A percentile compares a stretch with the other conserved stretches of the same genome.
Evolutionary conservation across 2,113 vertebrate genomes (phyloP).

Genomic region (Xenopus borealis): DNA sequence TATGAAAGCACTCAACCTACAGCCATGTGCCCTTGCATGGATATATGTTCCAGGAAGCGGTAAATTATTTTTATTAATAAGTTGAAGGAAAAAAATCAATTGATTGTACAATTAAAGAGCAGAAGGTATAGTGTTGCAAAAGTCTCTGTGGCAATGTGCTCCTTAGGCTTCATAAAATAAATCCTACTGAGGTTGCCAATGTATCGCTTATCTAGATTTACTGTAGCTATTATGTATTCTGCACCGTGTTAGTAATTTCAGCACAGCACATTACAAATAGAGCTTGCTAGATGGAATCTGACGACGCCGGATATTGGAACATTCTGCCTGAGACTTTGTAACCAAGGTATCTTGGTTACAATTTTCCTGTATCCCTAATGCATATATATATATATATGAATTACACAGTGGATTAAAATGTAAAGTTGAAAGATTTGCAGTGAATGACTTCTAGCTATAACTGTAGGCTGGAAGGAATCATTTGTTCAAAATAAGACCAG

Average conservation of each 20-base stretch:
- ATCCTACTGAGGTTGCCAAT: slow-evolving; percentile 4
- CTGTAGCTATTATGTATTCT: slow-evolving; percentile 20
- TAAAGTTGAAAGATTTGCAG: no score
- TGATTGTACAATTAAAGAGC: no score
- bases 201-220: slow-evolving; percentile 29
- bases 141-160: neutral
- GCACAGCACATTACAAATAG: slow-evolving; percentile 23
- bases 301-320: slow-evolving; percentile 32
- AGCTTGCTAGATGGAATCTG: slow-evolving; percentile 21
- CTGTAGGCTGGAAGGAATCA: no score
- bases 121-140: no score
- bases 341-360: slow-evolving; percentile 4
- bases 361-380: slow-evolving; percentile 5
- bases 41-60: no score
- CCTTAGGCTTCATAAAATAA: neutral
- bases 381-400: neutral
- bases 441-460: no score
- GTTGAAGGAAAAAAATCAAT: no score
- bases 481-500: no score
- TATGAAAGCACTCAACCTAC: no score
- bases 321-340: slow-evolving; percentile 28
- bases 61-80: neutral
- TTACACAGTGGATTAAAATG: no score
- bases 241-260: slow-evolving; percentile 18
- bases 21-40: no score